Evolutionary conservation across 2,888 invertebrate species (phyloP).

Genomic region (Cerastis leucographa): DNA sequence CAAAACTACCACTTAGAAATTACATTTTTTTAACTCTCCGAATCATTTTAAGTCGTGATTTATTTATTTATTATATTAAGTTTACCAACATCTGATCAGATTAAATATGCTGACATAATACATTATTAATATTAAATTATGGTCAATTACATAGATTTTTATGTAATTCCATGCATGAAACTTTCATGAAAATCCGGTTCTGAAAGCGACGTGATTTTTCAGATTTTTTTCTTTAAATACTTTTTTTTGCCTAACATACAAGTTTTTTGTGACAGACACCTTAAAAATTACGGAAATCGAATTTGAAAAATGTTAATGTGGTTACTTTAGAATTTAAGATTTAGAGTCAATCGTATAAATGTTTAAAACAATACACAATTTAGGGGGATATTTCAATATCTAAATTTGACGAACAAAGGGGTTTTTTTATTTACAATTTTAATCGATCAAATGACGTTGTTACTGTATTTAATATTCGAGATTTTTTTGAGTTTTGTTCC

Average conservation of each 20-base stretch:
- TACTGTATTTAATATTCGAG: constrained; percentile 17
- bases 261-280: constrained; percentile 8
- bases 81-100: too few species aligned
- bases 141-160: too few species aligned
- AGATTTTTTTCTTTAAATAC: constrained; percentile 8
- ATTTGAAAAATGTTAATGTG: constrained; percentile 21
- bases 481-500: background rate
- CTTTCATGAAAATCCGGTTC: constrained; percentile 35
- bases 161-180: constrained; percentile 32
- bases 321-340: constrained; percentile 39
- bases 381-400: constrained; percentile 36
- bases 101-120: too few species aligned
- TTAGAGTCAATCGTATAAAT: constrained; percentile 45
- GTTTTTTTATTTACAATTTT: constrained; percentile 61
- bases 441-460: constrained; percentile 53
- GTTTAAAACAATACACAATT: constrained; percentile 51
- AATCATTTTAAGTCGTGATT: background rate
- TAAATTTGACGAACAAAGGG: constrained; percentile 35
- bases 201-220: constrained; percentile 21
- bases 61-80: too few species aligned
- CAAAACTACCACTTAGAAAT: background rate
- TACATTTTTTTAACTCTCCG: background rate
- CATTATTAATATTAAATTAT: too few species aligned
- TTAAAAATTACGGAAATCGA: constrained; percentile 40
- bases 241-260: constrained; percentile 25